phyloP scores from a whole-genome alignment of 2,888 invertebrate genomes.

The Sphecodes monilicornis region DNA sequence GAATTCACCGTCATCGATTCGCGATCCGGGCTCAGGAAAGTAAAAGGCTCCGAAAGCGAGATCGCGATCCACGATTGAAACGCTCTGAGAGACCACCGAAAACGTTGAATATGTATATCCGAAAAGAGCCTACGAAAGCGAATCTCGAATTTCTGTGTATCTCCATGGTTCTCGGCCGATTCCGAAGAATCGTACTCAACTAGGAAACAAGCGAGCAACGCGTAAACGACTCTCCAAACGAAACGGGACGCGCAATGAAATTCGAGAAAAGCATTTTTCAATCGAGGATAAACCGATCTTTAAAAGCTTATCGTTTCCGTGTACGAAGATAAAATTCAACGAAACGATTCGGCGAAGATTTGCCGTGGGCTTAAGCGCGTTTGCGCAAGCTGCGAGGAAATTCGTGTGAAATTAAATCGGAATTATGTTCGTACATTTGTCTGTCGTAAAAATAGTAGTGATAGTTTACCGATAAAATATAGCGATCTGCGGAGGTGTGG shows the following conservation, averaged over 20 bases:
- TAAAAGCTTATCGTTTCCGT: not conserved
- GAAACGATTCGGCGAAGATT: not conserved
- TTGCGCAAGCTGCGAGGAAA: not conserved
- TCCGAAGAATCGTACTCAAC: not conserved
- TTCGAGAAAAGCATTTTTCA: not conserved
- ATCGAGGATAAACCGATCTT: not conserved
- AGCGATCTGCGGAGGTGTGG: not conserved
- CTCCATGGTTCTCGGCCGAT: not conserved
- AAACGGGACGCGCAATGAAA: not conserved
- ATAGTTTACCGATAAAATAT: too few relatives aligned
- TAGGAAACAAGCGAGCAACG: not conserved
- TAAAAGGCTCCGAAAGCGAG: slow-evolving; percentile 59
- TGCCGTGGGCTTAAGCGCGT: not conserved
- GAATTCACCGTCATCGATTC: slow-evolving; percentile 20
- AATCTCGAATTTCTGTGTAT: slow-evolving; percentile 26
- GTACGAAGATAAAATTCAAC: not conserved
- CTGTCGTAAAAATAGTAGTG: too few relatives aligned
- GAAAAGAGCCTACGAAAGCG: slow-evolving; percentile 39
- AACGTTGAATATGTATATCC: slow-evolving; percentile 34
- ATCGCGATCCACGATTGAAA: slow-evolving; percentile 44
- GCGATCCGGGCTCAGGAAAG: slow-evolving; percentile 43
- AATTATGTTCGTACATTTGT: not conserved
- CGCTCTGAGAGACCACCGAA: slow-evolving; percentile 33
- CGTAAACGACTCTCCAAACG: not conserved
- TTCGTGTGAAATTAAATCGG: not conserved